Base-by-base conservation (phyloP, 2,797 vertebrate genomes). In the Tauraco hartlaubi region DNA sequence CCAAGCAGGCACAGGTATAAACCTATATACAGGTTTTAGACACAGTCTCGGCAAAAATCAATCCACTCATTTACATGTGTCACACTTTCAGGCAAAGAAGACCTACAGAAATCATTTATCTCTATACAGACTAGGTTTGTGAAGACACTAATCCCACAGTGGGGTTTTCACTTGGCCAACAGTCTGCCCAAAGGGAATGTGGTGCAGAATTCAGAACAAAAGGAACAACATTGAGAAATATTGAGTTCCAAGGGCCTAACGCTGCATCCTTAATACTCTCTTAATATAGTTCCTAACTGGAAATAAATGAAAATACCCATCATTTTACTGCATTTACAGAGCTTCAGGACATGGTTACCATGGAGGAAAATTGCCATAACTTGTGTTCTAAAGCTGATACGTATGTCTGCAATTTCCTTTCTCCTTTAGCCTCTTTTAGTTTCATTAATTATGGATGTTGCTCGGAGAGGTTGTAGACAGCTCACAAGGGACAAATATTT, bases 401-500 rank as follows among this genome's bases (percentile, higher is more conserved):
- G 23, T 78, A 51, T 66, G 44, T 44, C 88, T 92, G 78, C 73
- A 95, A 79, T 94, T 95, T 94, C 92, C 84, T 75, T 90, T 93
- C 66, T 95, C 79, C 72, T 93, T 96, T 86, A 96, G 66, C 41
- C 41, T 92, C 73, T 91, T 92, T 69, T 44, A 55, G 67, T 90
- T 95, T 94, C 79, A 80, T 92, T 96, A 95, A 97, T 95, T 94
- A 87, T 63, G 59, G 17, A 56, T 91, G 69, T 81, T 94, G 58
- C 85, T 94, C 48, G 71, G 86, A 78, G 78, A 77, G 44, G 46
- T 35, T 92, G 61, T 73, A 73, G 83, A 69, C 76, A 75, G 62
- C 87, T 61, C 92, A 90, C 95, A 82, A 76, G 91, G 83, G 91
- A 91, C 82, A 96, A 96, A 96, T 89, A 92, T 79, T 84, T 85